Percentiles rank a stretch among this genome's conserved stretches.
Conservation (phyloP, 2,888 invertebrate species). For the Microchrysa polita region DNA sequence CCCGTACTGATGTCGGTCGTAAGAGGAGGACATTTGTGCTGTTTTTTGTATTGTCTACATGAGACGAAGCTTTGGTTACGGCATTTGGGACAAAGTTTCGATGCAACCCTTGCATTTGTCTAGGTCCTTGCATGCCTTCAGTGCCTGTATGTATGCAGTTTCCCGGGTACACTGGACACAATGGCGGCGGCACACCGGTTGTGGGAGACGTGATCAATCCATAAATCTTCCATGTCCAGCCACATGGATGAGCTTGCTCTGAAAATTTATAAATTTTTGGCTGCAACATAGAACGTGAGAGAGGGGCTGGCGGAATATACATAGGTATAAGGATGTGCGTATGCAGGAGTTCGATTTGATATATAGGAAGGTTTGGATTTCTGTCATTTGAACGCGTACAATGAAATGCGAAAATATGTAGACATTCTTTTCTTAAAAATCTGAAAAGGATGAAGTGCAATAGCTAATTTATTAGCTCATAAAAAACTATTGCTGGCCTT, state of each 20-base stretch:
- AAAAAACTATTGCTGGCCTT: too few species aligned
- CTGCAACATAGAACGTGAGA: neutral
- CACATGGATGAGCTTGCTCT: conserved; percentile 50
- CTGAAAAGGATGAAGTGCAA: too few species aligned
- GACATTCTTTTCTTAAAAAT: too few species aligned
- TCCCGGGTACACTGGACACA: neutral
- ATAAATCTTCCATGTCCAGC: conserved; percentile 53
- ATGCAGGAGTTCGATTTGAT: neutral
- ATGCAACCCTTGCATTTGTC: conserved; percentile 15
- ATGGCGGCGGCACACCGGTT: conserved; percentile 48
- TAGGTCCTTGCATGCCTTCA: neutral
- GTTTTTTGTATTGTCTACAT: conserved; percentile 17
- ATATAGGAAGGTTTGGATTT: neutral
- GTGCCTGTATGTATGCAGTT: neutral
- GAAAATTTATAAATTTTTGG: conserved; percentile 44
- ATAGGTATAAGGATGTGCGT: conserved; percentile 36
- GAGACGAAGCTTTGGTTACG: neutral
- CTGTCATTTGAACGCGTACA: neutral
- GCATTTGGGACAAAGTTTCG: neutral
- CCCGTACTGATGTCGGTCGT: too few species aligned
- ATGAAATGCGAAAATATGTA: neutral
- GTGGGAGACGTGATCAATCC: conserved; percentile 52
- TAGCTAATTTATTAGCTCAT: too few species aligned
- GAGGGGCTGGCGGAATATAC: too few species aligned
- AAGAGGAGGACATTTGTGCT: conserved; percentile 10